Conservation (phyloP, 2,113 vertebrate genomes). For the Synodontis membranacea region DNA sequence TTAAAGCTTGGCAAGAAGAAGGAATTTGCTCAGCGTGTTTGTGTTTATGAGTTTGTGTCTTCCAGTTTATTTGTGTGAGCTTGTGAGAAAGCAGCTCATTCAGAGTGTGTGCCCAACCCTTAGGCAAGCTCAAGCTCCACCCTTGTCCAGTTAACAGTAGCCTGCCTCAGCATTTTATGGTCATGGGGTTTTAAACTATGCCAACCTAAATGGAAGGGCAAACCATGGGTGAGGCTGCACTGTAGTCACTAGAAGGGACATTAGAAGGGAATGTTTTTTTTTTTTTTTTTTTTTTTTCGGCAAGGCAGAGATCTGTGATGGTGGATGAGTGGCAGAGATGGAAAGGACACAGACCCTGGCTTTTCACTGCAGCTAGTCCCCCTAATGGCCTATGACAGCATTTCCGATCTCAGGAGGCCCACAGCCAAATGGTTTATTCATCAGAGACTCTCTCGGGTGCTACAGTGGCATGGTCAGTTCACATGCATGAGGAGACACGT, state of each 20-base stretch:
- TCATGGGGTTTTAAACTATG: conserved; percentile 57
- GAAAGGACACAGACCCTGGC: conserved; percentile 52
- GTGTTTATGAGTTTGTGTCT: conserved; percentile 28
- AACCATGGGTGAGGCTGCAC: conserved; percentile 43
- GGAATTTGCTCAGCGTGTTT: conserved; percentile 49
- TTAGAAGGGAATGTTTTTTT: no score
- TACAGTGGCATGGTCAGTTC: conserved; percentile 52
- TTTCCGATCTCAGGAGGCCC: conserved; percentile 62
- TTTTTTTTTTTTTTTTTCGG: no score
- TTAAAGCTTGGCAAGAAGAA: conserved; percentile 40
- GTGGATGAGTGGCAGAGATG: conserved; percentile 43
- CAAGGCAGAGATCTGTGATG: conserved; percentile 22
- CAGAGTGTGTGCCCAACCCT: conserved; percentile 45
- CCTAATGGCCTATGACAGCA: conserved; percentile 69
- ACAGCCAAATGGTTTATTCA: conserved; percentile 71
- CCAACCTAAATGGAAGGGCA: conserved; percentile 67
- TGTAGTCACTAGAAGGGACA: conserved; percentile 25
- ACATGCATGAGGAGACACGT: conserved; percentile 53
- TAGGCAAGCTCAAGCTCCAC: conserved; percentile 32
- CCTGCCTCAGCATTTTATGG: conserved; percentile 58
- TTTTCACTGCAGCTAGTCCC: conserved; percentile 54
- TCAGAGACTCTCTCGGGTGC: conserved; percentile 57
- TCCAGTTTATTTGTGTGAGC: conserved; percentile 34
- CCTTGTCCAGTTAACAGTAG: conserved; percentile 56
- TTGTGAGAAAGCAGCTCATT: conserved; percentile 47